A percentile compares a stretch with the other conserved stretches of the same genome.
Conservation (phyloP, 2,113 vertebrate species). For the Vireo altiloquus region DNA sequence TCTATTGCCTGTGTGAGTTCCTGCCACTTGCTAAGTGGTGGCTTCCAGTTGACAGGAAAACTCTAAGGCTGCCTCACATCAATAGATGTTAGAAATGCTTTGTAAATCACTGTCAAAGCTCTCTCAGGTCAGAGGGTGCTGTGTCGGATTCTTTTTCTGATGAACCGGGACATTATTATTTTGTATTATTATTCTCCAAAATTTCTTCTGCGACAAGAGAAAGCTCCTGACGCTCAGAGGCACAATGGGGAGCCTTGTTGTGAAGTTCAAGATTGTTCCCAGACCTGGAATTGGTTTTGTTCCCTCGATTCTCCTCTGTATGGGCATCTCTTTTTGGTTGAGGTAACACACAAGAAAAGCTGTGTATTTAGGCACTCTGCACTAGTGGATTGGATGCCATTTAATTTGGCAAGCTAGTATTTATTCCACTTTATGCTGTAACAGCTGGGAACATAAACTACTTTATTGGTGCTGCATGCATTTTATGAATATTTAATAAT, state of each 20-base stretch:
- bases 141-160: neutral
- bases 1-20: neutral
- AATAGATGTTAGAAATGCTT: neutral
- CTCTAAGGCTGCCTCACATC: neutral
- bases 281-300: neutral
- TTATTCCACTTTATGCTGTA: neutral
- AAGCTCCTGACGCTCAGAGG: neutral
- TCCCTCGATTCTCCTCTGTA: neutral
- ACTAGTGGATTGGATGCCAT: neutral
- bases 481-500: neutral
- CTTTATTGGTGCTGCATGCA: neutral
- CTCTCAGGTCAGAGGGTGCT: neutral
- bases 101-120: neutral
- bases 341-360: neutral
- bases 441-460: neutral
- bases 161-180: neutral
- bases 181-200: neutral
- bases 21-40: neutral
- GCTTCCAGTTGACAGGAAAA: neutral
- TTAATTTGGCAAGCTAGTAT: neutral
- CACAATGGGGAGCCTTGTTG: neutral
- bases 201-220: neutral
- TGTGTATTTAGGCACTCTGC: neutral
- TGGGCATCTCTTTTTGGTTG: neutral
- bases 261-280: neutral